A percentile compares a stretch with the other conserved stretches of the same genome.
These are phyloP conservation scores for Furcula furcula DNA, from an alignment of 2,888 invertebrate species.

Conservation along the genomic window DNA sequence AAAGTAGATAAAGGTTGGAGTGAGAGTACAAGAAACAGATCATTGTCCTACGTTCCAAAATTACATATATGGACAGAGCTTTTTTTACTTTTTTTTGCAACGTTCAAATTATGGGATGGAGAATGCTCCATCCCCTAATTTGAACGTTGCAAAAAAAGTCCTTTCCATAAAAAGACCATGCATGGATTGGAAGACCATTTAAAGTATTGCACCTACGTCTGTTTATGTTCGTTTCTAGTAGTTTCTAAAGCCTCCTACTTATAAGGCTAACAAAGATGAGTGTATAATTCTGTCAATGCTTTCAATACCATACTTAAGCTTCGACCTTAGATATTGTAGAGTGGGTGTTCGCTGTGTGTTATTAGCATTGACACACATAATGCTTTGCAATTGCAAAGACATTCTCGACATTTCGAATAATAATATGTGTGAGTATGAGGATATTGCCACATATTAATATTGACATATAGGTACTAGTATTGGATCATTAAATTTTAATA, in stretches of 20 bases:
- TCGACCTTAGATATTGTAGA: constrained; percentile 54
- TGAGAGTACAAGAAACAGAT: too few relatives aligned
- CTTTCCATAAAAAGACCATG: too few relatives aligned
- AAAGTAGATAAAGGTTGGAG: too few relatives aligned
- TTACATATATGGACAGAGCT: too few relatives aligned
- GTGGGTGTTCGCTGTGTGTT: constrained; percentile 56
- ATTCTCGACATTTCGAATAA: constrained; percentile 54
- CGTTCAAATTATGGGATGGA: too few relatives aligned
- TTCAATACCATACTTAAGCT: constrained; percentile 49
- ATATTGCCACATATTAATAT: constrained; percentile 35
- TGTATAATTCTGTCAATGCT: constrained; percentile 48
- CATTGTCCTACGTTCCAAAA: not conserved
- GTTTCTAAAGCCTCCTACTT: constrained; percentile 16
- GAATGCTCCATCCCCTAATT: too few relatives aligned
- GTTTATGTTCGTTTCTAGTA: constrained; percentile 6
- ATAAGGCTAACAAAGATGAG: constrained; percentile 25
- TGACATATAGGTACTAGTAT: not conserved
- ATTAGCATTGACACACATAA: constrained; percentile 75
- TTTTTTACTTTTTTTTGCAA: too few relatives aligned
- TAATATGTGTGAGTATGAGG: constrained; percentile 43
- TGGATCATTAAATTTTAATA: not conserved
- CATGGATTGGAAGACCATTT: too few relatives aligned
- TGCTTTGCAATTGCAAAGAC: constrained; percentile 50
- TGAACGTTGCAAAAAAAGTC: too few relatives aligned
- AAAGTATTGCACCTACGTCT: too few relatives aligned